These are phyloP conservation scores for Caenorhabditis inopinata DNA, from an alignment of 1,140 invertebrate species.

Conservation along the genomic window DNA sequence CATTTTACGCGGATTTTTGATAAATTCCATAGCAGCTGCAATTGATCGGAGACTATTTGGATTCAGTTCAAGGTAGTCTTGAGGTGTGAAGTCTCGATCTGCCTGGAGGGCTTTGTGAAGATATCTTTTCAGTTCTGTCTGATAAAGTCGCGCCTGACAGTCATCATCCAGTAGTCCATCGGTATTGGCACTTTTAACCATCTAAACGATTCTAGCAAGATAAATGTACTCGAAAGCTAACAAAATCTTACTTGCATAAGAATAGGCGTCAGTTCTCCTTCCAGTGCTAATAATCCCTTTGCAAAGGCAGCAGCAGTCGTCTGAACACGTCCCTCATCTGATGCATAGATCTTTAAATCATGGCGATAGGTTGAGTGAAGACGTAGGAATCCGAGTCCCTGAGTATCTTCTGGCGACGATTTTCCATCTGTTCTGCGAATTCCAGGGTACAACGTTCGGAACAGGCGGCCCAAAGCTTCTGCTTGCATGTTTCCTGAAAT, in stretches of 20 bases:
- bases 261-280: conserved; percentile 97
- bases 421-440: conserved; percentile 73
- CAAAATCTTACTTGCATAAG: conserved; percentile 73
- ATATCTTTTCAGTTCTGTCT: conserved; percentile 84
- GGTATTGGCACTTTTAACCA: conserved; percentile 99
- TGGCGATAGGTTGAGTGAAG: conserved; percentile 97
- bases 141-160: conserved; percentile 73
- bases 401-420: conserved; percentile 72
- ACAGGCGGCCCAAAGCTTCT: conserved; percentile 93
- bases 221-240: neutral
- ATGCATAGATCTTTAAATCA: conserved; percentile 98
- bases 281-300: conserved; percentile 89
- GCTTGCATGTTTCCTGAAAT: conserved; percentile 79
- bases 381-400: conserved; percentile 83
- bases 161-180: conserved; percentile 97
- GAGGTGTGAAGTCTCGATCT: conserved; percentile 81
- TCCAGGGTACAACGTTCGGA: conserved; percentile 94
- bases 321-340: conserved; percentile 96
- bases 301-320: conserved; percentile 99
- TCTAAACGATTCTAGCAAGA: conserved; percentile 81
- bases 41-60: conserved; percentile 82
- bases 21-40: conserved; percentile 84
- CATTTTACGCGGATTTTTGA: conserved; percentile 91
- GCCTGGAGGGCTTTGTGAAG: conserved; percentile 74
- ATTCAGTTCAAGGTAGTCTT: conserved; percentile 84